These are phyloP conservation scores for Chrysolina haemoptera DNA, from an alignment of 2,888 invertebrate species.

Conservation along the genomic window DNA sequence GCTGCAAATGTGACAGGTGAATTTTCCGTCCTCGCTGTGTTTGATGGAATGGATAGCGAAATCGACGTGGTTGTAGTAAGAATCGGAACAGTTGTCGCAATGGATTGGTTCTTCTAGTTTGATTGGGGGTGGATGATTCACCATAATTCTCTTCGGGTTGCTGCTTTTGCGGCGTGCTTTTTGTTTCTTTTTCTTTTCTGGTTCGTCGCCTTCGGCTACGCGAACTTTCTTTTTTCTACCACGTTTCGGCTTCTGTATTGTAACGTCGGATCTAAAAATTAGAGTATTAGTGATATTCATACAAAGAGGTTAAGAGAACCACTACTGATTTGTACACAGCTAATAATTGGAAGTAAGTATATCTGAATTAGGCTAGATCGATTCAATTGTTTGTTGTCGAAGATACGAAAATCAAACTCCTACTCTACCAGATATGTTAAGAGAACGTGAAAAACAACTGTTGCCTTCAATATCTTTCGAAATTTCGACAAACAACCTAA, in stretches of 20 bases:
- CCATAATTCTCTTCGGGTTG: slow-evolving; percentile 39
- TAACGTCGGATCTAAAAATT: slow-evolving; percentile 33
- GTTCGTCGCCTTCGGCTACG: background rate
- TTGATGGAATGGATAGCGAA: slow-evolving; percentile 59
- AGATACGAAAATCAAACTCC: too few relatives aligned
- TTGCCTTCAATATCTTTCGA: too few relatives aligned
- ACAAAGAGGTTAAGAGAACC: background rate
- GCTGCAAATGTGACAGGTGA: slow-evolving; percentile 60
- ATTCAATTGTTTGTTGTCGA: too few relatives aligned
- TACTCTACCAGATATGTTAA: too few relatives aligned
- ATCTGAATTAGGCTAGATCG: too few relatives aligned
- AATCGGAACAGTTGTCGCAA: slow-evolving; percentile 62
- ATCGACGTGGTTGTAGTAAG: slow-evolving; percentile 67
- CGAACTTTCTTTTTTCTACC: slow-evolving; percentile 28
- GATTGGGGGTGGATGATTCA: slow-evolving; percentile 46
- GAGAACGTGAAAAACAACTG: too few relatives aligned
- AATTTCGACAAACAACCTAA: too few relatives aligned
- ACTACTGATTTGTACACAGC: background rate
- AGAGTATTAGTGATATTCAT: slow-evolving; percentile 27
- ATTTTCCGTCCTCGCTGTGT: slow-evolving; percentile 57
- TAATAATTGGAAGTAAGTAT: background rate
- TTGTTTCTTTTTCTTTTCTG: slow-evolving; percentile 28
- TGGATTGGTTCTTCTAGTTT: slow-evolving; percentile 61
- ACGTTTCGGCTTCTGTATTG: slow-evolving; percentile 16
- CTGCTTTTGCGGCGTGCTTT: slow-evolving; percentile 39